phyloP scores from a whole-genome alignment of 2,888 invertebrate genomes.

The Leptinotarsa peninsularis region DNA sequence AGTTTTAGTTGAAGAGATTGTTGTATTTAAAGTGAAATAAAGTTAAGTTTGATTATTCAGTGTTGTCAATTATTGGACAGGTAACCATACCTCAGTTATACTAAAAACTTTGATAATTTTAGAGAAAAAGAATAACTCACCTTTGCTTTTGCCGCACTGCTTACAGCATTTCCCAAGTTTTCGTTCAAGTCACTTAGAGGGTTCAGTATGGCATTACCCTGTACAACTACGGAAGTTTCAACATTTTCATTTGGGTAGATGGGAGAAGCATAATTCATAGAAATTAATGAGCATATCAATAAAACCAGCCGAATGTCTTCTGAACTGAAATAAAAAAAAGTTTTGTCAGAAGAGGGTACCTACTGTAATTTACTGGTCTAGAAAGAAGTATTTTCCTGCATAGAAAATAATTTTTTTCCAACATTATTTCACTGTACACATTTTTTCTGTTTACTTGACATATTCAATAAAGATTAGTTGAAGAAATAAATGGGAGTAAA shows the following conservation, averaged over 20 bases:
- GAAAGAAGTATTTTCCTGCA: no score
- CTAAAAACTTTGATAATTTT: not conserved
- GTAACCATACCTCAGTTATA: not conserved
- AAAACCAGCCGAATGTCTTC: not conserved
- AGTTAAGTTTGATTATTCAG: no score
- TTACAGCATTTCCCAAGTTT: slow-evolving; percentile 29
- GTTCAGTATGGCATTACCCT: slow-evolving; percentile 31
- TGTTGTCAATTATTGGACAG: not conserved
- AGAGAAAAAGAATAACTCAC: slow-evolving; percentile 25
- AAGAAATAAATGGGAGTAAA: no score
- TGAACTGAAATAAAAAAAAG: not conserved
- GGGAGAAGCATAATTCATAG: not conserved
- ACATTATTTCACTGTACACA: no score
- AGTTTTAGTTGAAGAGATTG: no score
- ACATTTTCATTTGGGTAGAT: not conserved
- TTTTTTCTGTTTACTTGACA: no score
- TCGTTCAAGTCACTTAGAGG: slow-evolving; percentile 35
- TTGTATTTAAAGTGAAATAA: no score
- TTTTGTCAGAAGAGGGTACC: not conserved
- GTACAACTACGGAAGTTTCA: slow-evolving; percentile 21
- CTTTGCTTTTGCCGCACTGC: slow-evolving; percentile 35
- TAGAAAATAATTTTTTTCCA: no score
- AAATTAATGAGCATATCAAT: not conserved
- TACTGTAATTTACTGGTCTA: no score
- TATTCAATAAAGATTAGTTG: no score